phyloP scores from a whole-genome alignment of 2,113 vertebrate species.

The Dasyprocta punctata region DNA sequence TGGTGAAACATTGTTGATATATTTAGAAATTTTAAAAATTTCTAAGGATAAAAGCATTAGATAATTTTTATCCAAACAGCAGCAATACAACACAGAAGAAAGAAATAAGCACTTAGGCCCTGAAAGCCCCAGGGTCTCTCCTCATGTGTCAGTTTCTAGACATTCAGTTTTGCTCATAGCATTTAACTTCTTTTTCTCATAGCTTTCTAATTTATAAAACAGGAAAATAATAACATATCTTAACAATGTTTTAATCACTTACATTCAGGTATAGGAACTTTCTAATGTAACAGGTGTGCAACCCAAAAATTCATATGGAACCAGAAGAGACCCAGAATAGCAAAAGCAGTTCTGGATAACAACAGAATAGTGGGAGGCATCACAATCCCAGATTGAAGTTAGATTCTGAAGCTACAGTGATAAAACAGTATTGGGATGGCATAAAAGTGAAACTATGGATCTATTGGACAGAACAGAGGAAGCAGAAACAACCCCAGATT shows the following conservation, averaged over 20 bases:
- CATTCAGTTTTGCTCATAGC: background rate
- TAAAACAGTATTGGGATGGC: background rate
- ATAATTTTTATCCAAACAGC: background rate
- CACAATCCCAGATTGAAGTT: background rate
- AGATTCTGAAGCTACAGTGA: background rate
- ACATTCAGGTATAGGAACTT: background rate
- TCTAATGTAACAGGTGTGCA: background rate
- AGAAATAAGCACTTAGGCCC: background rate
- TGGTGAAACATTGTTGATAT: background rate
- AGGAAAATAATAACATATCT: background rate
- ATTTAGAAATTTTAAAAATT: constrained; percentile 28
- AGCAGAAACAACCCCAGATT: background rate
- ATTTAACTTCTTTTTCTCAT: background rate
- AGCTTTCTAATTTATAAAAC: background rate
- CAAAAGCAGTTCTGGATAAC: background rate
- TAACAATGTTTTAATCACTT: background rate
- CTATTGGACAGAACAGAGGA: background rate
- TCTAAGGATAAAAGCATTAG: background rate
- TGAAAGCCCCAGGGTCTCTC: background rate
- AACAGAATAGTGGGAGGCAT: background rate
- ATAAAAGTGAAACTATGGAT: background rate
- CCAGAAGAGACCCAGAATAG: background rate
- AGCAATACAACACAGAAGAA: background rate
- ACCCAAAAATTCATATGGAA: background rate
- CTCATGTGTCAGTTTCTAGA: background rate